Percentiles rank a stretch among this genome's conserved stretches.
Evolutionary conservation across 2,797 vertebrate genomes (phyloP).

Genomic region (Platyrinchus mystaceus): DNA sequence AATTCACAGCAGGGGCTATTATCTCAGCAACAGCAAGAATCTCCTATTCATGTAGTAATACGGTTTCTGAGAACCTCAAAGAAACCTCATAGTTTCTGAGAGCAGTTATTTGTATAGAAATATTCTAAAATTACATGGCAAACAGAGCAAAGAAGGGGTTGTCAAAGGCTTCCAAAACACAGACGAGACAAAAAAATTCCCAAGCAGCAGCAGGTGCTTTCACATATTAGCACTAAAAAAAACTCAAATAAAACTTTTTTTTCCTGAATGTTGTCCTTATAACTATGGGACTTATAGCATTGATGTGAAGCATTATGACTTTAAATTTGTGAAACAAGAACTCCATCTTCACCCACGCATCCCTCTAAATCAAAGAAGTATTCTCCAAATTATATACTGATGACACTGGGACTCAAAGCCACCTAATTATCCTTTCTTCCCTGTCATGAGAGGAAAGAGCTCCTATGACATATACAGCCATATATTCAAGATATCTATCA

Average conservation of each 20-base stretch:
- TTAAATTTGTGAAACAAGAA: background rate
- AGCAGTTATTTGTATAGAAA: background rate
- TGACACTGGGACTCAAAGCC: background rate
- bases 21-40: background rate
- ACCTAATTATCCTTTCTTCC: background rate
- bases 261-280: background rate
- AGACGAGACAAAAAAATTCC: background rate
- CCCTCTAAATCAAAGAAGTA: background rate
- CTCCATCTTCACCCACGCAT: background rate
- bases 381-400: background rate
- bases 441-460: background rate
- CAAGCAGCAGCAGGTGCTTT: background rate
- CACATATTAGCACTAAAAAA: background rate
- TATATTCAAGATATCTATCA: background rate
- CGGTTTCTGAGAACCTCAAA: background rate
- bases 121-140: background rate
- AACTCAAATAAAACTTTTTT: background rate
- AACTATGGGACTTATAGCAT: background rate
- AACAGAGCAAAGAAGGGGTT: background rate
- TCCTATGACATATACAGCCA: background rate
- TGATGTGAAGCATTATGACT: background rate
- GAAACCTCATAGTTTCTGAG: background rate
- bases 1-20: background rate
- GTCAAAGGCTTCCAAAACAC: background rate
- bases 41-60: background rate